A percentile compares a stretch with the other conserved stretches of the same genome.
phyloP scores from a whole-genome alignment of 2,797 vertebrate genomes.

The Thaleichthys pacificus region DNA sequence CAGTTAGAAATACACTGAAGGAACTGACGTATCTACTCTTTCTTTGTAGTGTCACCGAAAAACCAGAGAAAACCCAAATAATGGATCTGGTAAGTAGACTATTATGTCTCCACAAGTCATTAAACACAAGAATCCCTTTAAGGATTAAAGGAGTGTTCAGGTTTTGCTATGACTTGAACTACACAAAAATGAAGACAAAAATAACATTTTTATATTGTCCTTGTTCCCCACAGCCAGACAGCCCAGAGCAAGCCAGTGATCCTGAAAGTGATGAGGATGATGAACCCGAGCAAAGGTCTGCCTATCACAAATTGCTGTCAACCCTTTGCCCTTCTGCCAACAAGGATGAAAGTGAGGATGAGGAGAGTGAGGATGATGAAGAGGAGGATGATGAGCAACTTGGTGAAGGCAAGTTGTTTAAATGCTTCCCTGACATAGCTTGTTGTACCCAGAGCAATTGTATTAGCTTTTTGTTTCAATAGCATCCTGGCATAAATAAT shows the following conservation, averaged over 20 bases:
- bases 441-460: neutral
- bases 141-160: neutral
- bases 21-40: conserved; percentile 26
- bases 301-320: conserved; percentile 88
- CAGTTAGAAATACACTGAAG: neutral
- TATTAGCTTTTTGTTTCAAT: neutral
- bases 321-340: conserved; percentile 73
- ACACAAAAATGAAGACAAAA: too few species aligned
- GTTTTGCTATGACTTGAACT: neutral
- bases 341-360: conserved; percentile 72
- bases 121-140: too few species aligned
- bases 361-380: conserved; percentile 69
- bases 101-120: neutral
- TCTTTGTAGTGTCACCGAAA: conserved; percentile 75
- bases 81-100: conserved; percentile 83
- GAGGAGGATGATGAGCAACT: conserved; percentile 54
- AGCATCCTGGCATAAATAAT: neutral
- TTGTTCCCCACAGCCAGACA: conserved; percentile 69
- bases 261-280: conserved; percentile 77
- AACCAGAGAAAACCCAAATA: conserved; percentile 76
- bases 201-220: neutral
- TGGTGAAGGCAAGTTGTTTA: conserved; percentile 57
- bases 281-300: conserved; percentile 78
- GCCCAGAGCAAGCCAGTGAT: conserved; percentile 73
- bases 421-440: neutral